A percentile compares a stretch with the other conserved stretches of the same genome.
Evolutionary conservation across 53 echinoderm and acorn worm genomes (phyloP).

Genomic region (Henricia sp.): DNA sequence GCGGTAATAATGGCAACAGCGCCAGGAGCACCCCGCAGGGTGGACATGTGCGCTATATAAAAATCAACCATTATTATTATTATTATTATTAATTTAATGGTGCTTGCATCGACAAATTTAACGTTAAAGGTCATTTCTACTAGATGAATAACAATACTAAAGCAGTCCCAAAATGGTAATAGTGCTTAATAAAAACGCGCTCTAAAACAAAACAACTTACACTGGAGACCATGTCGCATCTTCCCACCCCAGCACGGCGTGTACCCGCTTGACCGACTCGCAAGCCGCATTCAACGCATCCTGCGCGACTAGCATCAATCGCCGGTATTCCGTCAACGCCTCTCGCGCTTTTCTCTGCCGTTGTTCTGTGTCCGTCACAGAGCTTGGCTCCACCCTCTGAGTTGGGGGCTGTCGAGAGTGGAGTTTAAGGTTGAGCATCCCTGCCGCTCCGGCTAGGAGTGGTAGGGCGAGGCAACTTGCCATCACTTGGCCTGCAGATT

Average conservation of each 20-base stretch:
- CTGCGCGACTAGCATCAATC: slow-evolving; percentile 32
- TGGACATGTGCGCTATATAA: too few species aligned
- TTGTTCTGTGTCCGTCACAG: slow-evolving; percentile 10
- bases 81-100: too few species aligned
- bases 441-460: slow-evolving; percentile 17
- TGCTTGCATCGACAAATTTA: too few species aligned
- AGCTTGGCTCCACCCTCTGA: neutral
- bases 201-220: neutral
- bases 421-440: slow-evolving; percentile 2
- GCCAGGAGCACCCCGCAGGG: too few species aligned
- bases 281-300: slow-evolving; percentile 4
- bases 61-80: too few species aligned
- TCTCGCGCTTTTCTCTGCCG: slow-evolving; percentile 23
- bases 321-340: slow-evolving; percentile 33
- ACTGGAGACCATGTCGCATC: slow-evolving; percentile 31
- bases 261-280: slow-evolving; percentile 1
- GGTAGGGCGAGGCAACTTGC: slow-evolving; percentile 31
- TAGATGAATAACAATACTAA: too few species aligned
- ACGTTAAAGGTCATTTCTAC: too few species aligned
- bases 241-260: slow-evolving; percentile 30
- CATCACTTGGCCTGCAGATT: slow-evolving; percentile 27
- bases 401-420: neutral
- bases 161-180: too few species aligned
- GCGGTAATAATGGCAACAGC: too few species aligned
- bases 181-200: too few species aligned